Evolutionary conservation across 2,888 invertebrate species (phyloP).

Genomic region (Hymenopus coronatus): DNA sequence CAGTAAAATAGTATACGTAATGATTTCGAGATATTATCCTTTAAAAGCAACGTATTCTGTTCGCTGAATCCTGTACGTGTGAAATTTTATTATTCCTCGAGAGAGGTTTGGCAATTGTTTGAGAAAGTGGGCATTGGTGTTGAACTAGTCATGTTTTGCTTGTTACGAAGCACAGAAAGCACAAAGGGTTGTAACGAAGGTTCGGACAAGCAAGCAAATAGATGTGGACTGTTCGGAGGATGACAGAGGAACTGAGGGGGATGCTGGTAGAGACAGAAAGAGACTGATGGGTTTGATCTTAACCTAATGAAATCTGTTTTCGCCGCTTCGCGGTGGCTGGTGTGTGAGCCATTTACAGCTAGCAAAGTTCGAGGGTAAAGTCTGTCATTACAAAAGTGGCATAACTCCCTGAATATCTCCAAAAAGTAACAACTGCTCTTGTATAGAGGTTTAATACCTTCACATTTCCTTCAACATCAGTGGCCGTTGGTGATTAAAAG

Average conservation of each 20-base stretch:
- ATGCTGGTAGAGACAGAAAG: slow-evolving; percentile 5
- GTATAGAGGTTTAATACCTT: background rate
- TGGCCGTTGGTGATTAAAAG: too few species aligned
- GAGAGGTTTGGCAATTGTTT: background rate
- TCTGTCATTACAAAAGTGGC: background rate
- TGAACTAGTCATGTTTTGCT: background rate
- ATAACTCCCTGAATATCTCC: background rate
- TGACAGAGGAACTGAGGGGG: background rate
- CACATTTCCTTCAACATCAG: too few species aligned
- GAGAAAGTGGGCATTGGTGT: background rate
- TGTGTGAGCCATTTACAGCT: slow-evolving; percentile 24
- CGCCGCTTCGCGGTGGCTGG: slow-evolving; percentile 16
- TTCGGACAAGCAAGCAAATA: background rate
- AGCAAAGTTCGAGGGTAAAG: background rate
- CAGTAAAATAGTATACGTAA: too few species aligned
- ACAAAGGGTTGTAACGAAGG: background rate
- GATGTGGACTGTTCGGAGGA: background rate
- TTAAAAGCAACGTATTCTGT: too few species aligned
- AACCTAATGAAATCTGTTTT: slow-evolving; percentile 31
- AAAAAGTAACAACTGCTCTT: background rate
- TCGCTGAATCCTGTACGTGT: too few species aligned
- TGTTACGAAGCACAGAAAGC: background rate
- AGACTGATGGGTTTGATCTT: slow-evolving; percentile 30
- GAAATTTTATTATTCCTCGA: background rate
- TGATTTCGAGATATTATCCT: too few species aligned